These are phyloP conservation scores for Notoglanidium macrostoma DNA, from an alignment of 2,797 vertebrate species.

Conservation along the genomic window DNA sequence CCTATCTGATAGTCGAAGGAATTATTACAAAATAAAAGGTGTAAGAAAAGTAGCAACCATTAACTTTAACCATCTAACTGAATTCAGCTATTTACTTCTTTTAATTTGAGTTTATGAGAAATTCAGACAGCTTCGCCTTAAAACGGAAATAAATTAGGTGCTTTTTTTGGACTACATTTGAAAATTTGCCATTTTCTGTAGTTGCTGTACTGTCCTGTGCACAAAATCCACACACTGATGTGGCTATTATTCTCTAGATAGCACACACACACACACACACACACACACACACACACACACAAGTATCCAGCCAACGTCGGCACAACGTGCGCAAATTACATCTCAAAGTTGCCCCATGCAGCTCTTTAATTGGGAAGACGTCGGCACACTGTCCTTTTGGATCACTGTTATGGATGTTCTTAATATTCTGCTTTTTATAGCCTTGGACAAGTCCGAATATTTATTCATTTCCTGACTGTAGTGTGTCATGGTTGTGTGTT, in stretches of 20 bases:
- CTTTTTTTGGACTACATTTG: neutral
- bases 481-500: neutral
- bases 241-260: neutral
- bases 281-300: neutral
- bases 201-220: too few relatives aligned
- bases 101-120: neutral
- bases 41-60: neutral
- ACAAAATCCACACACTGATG: neutral
- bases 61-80: neutral
- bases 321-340: conserved; percentile 6
- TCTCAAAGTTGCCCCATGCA: conserved; percentile 8
- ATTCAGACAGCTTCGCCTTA: neutral
- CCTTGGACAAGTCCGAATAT: neutral
- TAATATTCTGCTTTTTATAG: conserved; percentile 2
- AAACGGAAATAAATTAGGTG: neutral
- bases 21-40: neutral
- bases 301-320: neutral
- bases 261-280: neutral
- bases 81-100: neutral
- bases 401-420: conserved; percentile 18
- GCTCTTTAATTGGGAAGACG: conserved; percentile 10
- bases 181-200: neutral
- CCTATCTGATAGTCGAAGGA: neutral
- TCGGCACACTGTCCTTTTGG: neutral
- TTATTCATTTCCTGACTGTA: conserved; percentile 7